Evolutionary conservation across 2,113 vertebrate genomes (phyloP), one percentile per base, ranked within the genome.

Genomic region (Pterocles gutturalis): DNA sequence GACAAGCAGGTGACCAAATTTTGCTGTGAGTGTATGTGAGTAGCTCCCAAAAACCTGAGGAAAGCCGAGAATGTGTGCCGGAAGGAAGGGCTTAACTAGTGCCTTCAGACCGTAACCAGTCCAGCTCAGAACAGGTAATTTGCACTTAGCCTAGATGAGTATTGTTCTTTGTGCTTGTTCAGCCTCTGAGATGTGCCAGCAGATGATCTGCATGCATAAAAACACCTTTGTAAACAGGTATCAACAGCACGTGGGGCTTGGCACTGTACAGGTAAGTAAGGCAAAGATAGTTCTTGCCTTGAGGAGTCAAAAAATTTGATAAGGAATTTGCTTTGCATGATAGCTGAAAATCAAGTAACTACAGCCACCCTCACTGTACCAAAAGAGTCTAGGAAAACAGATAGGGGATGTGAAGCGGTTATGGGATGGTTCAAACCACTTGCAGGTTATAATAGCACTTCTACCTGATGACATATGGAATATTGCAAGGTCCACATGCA

Each of bases 401-500:
- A 45, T 81, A 51, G 1, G 24, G 46, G 22, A 66, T 48, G 22
- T 70, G 55, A 29, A 54, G 28, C 33, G 22, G 33, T 29, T 53
- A 24, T 2, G 7, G 64, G 24, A 64, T 38, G 33, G 31, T 41
- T 85, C 38, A 17, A 17, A 43, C 26, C 18, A 46, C 41, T 41
- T 67, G 48, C n/a, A 48, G 48, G 19, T 46, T 41, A n/a, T n/a
- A 17, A 41, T 48, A 67, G 29, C 26, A 48, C 31, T 11, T 85
- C 78, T 33, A 58, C 48, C 48, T 71, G 48, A 14, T 22, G 19
- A 7, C 12, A 53, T 2, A 77, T 29, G 22, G 18, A 65, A 25
- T 34, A 49, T 51, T 1, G 0, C 41, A 57, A 34, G 7, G 16
- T 28, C 34, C 31, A 26, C 11, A 7, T 25, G 43, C 0, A 0